phyloP scores from a whole-genome alignment of 1,140 invertebrate genomes.

The Drosophila pallidifrons region DNA sequence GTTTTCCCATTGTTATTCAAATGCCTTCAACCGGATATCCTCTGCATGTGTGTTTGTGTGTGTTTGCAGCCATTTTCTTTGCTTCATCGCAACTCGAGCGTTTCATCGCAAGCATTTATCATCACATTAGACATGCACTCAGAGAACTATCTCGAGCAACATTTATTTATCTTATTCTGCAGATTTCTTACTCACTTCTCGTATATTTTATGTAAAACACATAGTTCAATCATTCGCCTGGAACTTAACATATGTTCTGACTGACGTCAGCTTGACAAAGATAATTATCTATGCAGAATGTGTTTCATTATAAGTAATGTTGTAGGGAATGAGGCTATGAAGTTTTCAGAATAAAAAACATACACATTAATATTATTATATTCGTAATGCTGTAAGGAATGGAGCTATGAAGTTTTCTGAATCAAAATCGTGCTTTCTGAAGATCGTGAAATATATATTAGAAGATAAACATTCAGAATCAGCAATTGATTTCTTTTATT shows the following conservation, averaged over 20 bases:
- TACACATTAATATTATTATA: neutral
- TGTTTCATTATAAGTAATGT: neutral
- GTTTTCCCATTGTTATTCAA: slow-evolving; percentile 71
- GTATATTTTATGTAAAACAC: slow-evolving; percentile 61
- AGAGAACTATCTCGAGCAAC: neutral
- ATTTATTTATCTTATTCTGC: slow-evolving; percentile 16
- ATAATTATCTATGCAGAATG: neutral
- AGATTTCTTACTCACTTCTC: slow-evolving; percentile 6
- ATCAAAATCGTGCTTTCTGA: too few species aligned
- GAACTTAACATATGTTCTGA: neutral
- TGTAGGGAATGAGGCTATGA: neutral
- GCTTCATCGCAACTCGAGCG: slow-evolving; percentile 53
- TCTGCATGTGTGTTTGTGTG: slow-evolving; percentile 13
- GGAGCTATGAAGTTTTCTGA: too few species aligned
- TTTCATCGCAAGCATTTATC: slow-evolving; percentile 80
- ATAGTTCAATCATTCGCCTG: slow-evolving; percentile 12
- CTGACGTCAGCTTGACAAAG: neutral
- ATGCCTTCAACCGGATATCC: slow-evolving; percentile 65
- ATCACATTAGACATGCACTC: slow-evolving; percentile 74
- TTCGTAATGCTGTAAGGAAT: too few species aligned
- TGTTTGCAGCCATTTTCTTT: slow-evolving; percentile 14
- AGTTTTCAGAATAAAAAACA: neutral
- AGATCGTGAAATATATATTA: too few species aligned
- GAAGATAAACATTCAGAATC: too few species aligned
- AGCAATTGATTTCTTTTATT: too few species aligned